These are phyloP conservation scores for Anas bahamensis DNA, from an alignment of 2,797 vertebrate genomes.

Conservation along the genomic window DNA sequence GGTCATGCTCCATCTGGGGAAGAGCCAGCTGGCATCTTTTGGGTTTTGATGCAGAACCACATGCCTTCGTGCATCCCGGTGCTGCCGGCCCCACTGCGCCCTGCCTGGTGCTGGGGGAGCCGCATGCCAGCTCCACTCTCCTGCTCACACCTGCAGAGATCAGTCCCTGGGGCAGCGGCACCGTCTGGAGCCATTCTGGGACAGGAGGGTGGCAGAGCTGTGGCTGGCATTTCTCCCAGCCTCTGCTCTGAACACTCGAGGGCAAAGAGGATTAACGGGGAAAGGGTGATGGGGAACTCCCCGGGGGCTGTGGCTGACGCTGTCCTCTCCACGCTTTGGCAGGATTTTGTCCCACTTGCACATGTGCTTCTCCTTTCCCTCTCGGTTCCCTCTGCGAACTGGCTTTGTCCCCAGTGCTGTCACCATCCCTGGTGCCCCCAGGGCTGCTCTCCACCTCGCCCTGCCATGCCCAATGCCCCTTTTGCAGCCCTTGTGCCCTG, in stretches of 20 bases:
- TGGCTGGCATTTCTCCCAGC: slow-evolving; percentile 54
- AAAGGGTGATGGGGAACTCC: not conserved
- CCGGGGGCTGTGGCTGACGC: not conserved
- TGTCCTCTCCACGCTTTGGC: not conserved
- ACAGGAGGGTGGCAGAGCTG: slow-evolving; percentile 38
- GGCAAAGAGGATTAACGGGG: slow-evolving; percentile 66
- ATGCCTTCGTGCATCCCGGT: no score
- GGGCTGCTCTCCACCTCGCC: not conserved
- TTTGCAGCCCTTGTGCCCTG: not conserved
- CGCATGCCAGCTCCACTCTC: slow-evolving; percentile 20
- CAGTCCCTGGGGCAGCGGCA: slow-evolving; percentile 47
- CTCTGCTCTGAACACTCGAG: slow-evolving; percentile 64
- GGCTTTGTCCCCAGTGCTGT: not conserved
- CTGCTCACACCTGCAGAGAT: slow-evolving; percentile 56
- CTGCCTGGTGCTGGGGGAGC: not conserved
- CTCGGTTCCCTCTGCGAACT: fast-evolving
- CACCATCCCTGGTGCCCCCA: not conserved
- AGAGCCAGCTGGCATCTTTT: not conserved
- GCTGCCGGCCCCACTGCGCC: not conserved
- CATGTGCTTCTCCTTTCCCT: not conserved
- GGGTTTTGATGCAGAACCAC: not conserved
- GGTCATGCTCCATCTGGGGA: not conserved
- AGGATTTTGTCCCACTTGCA: not conserved
- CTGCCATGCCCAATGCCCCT: not conserved
- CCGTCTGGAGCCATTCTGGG: slow-evolving; percentile 50